Conservation (phyloP, 2,113 vertebrate species). For the Leptodactylus fuscus region DNA sequence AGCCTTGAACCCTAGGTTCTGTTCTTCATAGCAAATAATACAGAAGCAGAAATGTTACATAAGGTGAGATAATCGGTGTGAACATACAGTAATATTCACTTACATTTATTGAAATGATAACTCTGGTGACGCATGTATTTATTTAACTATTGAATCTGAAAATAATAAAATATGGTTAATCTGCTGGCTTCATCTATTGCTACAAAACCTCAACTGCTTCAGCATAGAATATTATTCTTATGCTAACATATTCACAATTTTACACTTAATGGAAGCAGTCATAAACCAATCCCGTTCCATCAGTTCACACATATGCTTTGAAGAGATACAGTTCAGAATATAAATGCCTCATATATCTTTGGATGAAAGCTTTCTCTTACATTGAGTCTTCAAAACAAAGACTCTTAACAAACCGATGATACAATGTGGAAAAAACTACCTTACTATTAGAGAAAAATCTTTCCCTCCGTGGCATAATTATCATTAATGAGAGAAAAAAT, state of each 20-base stretch:
- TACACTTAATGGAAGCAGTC: constrained; percentile 69
- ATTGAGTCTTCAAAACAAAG: constrained; percentile 70
- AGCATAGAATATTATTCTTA: constrained; percentile 59
- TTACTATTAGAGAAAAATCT: constrained; percentile 73
- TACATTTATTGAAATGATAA: background rate
- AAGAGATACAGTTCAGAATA: constrained; percentile 71
- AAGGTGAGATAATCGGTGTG: background rate
- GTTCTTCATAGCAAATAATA: background rate
- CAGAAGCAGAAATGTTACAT: background rate
- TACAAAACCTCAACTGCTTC: background rate
- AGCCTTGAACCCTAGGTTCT: background rate
- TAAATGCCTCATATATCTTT: constrained; percentile 71
- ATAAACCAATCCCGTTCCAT: constrained; percentile 67
- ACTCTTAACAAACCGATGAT: constrained; percentile 66
- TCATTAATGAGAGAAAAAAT: constrained; percentile 79
- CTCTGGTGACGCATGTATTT: background rate
- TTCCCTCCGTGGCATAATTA: constrained; percentile 79
- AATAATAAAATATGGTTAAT: background rate
- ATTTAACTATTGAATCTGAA: background rate
- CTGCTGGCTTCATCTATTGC: background rate
- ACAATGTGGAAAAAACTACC: constrained; percentile 66
- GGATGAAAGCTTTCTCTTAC: constrained; percentile 61
- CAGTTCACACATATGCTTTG: constrained; percentile 69
- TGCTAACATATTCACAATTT: constrained; percentile 76
- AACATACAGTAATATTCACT: background rate